phyloP scores from a whole-genome alignment of 2,797 vertebrate genomes.

The Dendrocincla fuliginosa region DNA sequence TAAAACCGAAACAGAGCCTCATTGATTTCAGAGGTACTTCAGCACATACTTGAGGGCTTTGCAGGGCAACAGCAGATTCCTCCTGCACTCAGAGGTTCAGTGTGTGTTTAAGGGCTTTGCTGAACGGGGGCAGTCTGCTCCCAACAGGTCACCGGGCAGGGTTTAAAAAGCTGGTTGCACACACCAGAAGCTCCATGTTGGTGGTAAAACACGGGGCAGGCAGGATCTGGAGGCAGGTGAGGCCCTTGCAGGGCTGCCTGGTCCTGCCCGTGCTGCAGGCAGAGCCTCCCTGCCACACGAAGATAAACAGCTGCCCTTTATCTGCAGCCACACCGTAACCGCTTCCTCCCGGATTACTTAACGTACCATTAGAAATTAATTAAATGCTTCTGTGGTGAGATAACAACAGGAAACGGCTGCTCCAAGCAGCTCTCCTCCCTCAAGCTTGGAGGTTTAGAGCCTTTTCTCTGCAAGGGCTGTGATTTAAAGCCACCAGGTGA shows the following conservation, averaged over 20 bases:
- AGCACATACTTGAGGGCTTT: background rate
- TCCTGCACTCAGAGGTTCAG: background rate
- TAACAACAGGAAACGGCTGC: slow-evolving; percentile 47
- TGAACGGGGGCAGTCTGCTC: background rate
- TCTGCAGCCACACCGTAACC: slow-evolving; percentile 39
- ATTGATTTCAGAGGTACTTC: slow-evolving; percentile 10
- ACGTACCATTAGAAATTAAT: slow-evolving; percentile 61
- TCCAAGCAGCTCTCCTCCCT: slow-evolving; percentile 32
- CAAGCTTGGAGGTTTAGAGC: background rate
- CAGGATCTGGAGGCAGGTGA: background rate
- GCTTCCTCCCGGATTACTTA: slow-evolving; percentile 39
- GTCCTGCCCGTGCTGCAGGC: background rate
- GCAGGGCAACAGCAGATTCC: background rate
- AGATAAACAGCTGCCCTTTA: slow-evolving; percentile 53
- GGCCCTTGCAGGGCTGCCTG: background rate
- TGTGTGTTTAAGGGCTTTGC: background rate
- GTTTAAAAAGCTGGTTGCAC: background rate
- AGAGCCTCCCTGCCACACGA: background rate
- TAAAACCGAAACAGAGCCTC: background rate
- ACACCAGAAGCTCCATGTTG: background rate
- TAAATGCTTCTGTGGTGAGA: slow-evolving; percentile 64
- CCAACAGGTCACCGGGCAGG: background rate
- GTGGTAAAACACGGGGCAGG: background rate
- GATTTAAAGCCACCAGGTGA: slow-evolving; percentile 44
- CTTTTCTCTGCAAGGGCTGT: background rate